Conservation (phyloP, 2,113 vertebrate species). For the Callionymus lyra region DNA sequence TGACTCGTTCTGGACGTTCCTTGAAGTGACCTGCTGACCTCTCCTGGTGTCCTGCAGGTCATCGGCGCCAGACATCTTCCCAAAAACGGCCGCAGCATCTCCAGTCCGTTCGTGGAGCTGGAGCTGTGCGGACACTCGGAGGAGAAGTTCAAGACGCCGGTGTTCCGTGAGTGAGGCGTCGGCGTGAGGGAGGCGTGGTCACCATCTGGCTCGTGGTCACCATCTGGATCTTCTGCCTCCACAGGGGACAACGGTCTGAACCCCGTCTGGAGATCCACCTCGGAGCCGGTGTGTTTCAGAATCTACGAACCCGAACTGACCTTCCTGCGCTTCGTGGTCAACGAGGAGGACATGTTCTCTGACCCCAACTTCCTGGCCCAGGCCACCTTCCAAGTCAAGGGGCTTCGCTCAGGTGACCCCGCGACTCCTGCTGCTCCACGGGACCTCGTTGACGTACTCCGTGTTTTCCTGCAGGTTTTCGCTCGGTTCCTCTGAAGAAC, state of each 20-base stretch:
- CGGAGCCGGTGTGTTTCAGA: conserved; percentile 75
- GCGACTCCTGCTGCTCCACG: background rate
- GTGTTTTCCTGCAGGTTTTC: conserved; percentile 72
- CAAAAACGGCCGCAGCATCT: conserved; percentile 81
- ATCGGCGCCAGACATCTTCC: conserved; percentile 90
- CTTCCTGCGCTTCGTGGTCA: conserved; percentile 89
- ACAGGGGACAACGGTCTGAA: conserved; percentile 93
- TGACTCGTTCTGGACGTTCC: no score
- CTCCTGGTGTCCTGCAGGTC: conserved; percentile 62
- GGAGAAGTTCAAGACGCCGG: conserved; percentile 86
- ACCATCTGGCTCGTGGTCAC: no score
- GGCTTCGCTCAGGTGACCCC: conserved; percentile 79
- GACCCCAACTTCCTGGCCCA: conserved; percentile 97
- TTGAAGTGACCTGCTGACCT: background rate
- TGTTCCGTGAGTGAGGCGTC: conserved; percentile 55
- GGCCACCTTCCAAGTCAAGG: conserved; percentile 87
- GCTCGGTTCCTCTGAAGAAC: conserved; percentile 87
- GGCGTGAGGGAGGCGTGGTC: conserved; percentile 38
- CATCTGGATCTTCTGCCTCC: conserved; percentile 4
- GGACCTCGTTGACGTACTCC: no score
- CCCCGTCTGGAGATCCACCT: conserved; percentile 77
- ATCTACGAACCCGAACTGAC: conserved; percentile 84
- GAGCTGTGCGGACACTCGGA: conserved; percentile 88
- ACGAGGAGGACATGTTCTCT: conserved; percentile 98
- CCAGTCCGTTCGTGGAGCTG: conserved; percentile 91